phyloP scores from a whole-genome alignment of 1,140 invertebrate genomes.

The Drosophila nannoptera region DNA sequence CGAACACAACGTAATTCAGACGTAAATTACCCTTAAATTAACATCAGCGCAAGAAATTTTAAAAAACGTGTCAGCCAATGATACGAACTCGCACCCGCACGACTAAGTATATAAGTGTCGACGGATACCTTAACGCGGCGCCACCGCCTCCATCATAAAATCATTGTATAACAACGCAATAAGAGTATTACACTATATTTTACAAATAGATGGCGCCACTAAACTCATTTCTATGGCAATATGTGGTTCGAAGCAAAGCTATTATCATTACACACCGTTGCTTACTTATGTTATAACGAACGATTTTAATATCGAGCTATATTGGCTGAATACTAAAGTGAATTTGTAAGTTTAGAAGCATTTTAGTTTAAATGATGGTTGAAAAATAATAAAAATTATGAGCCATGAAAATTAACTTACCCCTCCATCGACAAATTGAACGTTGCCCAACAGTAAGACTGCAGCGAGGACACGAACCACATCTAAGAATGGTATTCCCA shows the following conservation, averaged over 20 bases:
- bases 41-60: conserved; percentile 70
- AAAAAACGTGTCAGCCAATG: background rate
- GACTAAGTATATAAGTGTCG: too few relatives aligned
- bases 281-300: background rate
- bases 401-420: conserved; percentile 48
- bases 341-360: too few relatives aligned
- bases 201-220: conserved; percentile 21
- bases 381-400: too few relatives aligned
- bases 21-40: conserved; percentile 73
- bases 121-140: too few relatives aligned
- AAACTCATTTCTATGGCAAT: too few relatives aligned
- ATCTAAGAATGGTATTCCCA: conserved; percentile 96
- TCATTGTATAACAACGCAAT: too few relatives aligned
- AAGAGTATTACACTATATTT: background rate
- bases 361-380: too few relatives aligned
- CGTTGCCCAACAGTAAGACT: conserved; percentile 93
- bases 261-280: too few relatives aligned
- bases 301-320: conserved; percentile 4
- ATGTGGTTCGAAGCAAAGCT: too few relatives aligned
- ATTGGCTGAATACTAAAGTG: too few relatives aligned
- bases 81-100: too few relatives aligned
- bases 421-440: conserved; percentile 89
- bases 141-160: too few relatives aligned
- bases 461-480: conserved; percentile 94
- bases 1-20: conserved; percentile 66